A percentile compares a stretch with the other conserved stretches of the same genome.
phyloP scores from a whole-genome alignment of 2,888 invertebrate species.

The Limenitis arthemis region DNA sequence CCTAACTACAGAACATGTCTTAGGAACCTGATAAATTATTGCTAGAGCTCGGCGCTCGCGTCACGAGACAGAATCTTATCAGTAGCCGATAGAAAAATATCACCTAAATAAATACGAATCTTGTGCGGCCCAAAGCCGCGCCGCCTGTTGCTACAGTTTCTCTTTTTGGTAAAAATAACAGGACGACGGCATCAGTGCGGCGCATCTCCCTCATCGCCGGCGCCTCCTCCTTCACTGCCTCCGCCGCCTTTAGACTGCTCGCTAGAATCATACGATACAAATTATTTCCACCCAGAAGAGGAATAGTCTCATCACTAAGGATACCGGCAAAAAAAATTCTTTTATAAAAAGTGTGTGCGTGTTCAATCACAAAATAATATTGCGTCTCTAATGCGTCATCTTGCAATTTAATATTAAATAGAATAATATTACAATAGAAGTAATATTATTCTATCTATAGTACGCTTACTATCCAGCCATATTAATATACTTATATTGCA shows the following conservation, averaged over 20 bases:
- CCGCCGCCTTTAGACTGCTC: slow-evolving; percentile 43
- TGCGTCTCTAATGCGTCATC: no score
- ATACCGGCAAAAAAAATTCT: no score
- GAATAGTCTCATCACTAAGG: no score
- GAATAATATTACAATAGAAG: no score
- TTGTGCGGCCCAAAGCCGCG: slow-evolving; percentile 35
- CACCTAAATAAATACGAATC: slow-evolving; percentile 70
- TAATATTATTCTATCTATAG: no score
- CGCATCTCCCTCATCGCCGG: slow-evolving; percentile 36
- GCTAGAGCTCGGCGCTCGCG: slow-evolving; percentile 60
- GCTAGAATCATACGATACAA: slow-evolving; percentile 30
- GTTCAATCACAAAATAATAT: no score
- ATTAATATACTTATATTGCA: no score
- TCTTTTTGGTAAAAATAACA: slow-evolving; percentile 64
- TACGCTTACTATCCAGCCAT: no score
- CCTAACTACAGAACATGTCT: slow-evolving; percentile 70
- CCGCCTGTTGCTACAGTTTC: slow-evolving; percentile 40
- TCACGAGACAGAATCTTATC: slow-evolving; percentile 66
- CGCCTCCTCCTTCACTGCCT: slow-evolving; percentile 29
- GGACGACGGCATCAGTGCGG: slow-evolving; percentile 45
- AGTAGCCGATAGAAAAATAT: slow-evolving; percentile 72
- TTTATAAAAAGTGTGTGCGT: no score
- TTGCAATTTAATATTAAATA: no score
- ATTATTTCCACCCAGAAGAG: background rate
- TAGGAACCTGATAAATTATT: slow-evolving; percentile 73